Base-by-base conservation (phyloP, 2,888 invertebrate species). In the Drosophila setosimentum region DNA sequence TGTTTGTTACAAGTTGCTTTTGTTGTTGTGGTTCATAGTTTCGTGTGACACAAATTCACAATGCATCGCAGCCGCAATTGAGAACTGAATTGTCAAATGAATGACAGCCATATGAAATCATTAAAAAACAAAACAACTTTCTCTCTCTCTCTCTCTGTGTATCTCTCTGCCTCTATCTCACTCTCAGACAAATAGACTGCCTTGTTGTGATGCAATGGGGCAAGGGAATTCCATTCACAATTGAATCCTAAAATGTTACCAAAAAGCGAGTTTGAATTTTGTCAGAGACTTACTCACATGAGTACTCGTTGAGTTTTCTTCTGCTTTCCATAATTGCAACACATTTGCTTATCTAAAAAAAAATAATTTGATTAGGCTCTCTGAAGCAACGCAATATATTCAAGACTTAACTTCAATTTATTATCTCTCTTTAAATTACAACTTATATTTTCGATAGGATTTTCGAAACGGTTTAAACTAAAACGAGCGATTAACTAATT, bases 1-100 rank as follows among this genome's bases (percentile, higher is more conserved):
- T 42, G 30, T 40, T 57, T 57, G 42, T 57, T 21, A 42, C 16
- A 42, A 42, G 29, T 57, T 42, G 42, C 21, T 42, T 30, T 42
- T 40, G 8, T n/a, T 57, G 48, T 54, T 30, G 37, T 53, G 32
- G 35, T 37, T 49, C n/a, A 27, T 29, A 55, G 51, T 42, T 57
- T 57, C 42, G 57, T 45, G 45, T 58, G 71, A 50, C 65, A 58
- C 45, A 45, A 40, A 53, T 66, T 51, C 60, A 64, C 63, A 74
- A 58, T 75, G 61, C 64, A 65, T 13, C 29, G 33, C 32, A 35
- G 51, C 57, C 58, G 55, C 42, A 71, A 71, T 63, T 67, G 63
- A 67, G 70, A 74, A 63, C 63, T 73, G 61, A 66, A 65, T 48
- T 74, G 50, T 61, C 53, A 49, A 69, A 45, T 60, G 54, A 64